Base-by-base conservation (phyloP, 2,113 vertebrate species). In the Ochotona curzoniae region DNA sequence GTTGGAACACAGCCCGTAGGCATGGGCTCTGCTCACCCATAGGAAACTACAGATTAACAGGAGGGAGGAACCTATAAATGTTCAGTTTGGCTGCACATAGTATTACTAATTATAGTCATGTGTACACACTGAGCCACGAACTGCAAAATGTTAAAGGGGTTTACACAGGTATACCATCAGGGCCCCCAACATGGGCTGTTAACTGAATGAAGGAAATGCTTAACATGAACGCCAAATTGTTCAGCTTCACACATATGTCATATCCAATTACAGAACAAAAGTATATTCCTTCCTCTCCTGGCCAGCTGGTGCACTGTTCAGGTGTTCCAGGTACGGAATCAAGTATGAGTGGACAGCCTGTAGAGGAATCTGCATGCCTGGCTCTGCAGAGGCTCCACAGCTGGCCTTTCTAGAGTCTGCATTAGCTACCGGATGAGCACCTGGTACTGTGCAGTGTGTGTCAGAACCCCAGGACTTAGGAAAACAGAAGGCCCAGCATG, bases 171-270 rank as follows among this genome's bases (percentile, higher is more conserved):
- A 82, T 47, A n/a, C 26, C 87, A 80, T 92, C 63, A 91, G 63
- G 61, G 70, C 15, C 89, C 38, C 87, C 73, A 38, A 49, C 66
- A 79, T 8, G 66, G 35, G 32, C 60, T 86, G 60, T 74, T 63
- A 92, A 93, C 79, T 70, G 21, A 79, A 94, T 82, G 70, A 79
- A 87, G 86, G 44, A 92, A 74, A 80, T 79, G 79, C n/a, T 97
- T 78, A 74, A 60, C 49, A 60, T 9, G 15, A 86, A 70, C 17
- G 69, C 69, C 60, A 79, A 87, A 82, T 66, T 32, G 64, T 79
- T 60, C 23, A 25, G 74, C n/a, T 71, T 54, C 49, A 14, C 38
- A 25, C 28, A 32, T 26, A 75, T 0, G 2, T 88, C 82, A 79
- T 89, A 85, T 57, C 73, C 81, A 47, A 15, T 82, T 54, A 81